Conservation (phyloP, 1,140 invertebrate genomes). For the Manduca sexta region DNA sequence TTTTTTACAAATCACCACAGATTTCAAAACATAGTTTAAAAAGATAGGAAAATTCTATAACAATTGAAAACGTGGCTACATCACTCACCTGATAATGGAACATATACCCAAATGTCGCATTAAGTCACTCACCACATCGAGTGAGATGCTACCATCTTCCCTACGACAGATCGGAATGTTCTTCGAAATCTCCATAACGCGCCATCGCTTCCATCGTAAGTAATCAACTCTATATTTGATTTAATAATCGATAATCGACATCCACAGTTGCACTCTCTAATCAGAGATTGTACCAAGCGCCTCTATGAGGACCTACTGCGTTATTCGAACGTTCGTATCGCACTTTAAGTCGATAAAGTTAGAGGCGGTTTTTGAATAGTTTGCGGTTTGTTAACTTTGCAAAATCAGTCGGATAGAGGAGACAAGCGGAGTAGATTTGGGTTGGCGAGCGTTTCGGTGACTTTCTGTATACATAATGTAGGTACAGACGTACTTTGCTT, state of each 20-base stretch:
- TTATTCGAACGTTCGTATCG: not conserved
- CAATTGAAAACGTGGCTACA: no score
- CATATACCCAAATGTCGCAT: no score
- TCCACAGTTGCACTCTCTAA: constrained; percentile 19
- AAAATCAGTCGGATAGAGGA: constrained; percentile 23
- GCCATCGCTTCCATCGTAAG: constrained; percentile 19
- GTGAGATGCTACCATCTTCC: no score
- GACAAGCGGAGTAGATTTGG: constrained; percentile 33
- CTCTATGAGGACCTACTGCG: constrained; percentile 10
- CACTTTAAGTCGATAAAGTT: not conserved
- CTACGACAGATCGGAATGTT: not conserved
- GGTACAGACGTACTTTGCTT: not conserved
- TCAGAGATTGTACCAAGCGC: constrained; percentile 24
- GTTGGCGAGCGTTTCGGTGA: constrained; percentile 20
- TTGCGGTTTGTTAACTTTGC: constrained; percentile 11
- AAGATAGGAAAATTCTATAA: no score
- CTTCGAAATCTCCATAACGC: constrained; percentile 13
- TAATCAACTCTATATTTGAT: constrained; percentile 21
- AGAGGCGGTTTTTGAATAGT: constrained; percentile 14
- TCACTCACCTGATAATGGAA: no score
- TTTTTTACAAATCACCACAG: no score
- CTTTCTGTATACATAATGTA: constrained; percentile 15
- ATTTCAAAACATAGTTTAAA: no score
- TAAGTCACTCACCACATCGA: no score
- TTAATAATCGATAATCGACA: constrained; percentile 29